These are phyloP conservation scores for Chionodraco myersi DNA, from an alignment of 2,113 vertebrate genomes.

Conservation along the genomic window DNA sequence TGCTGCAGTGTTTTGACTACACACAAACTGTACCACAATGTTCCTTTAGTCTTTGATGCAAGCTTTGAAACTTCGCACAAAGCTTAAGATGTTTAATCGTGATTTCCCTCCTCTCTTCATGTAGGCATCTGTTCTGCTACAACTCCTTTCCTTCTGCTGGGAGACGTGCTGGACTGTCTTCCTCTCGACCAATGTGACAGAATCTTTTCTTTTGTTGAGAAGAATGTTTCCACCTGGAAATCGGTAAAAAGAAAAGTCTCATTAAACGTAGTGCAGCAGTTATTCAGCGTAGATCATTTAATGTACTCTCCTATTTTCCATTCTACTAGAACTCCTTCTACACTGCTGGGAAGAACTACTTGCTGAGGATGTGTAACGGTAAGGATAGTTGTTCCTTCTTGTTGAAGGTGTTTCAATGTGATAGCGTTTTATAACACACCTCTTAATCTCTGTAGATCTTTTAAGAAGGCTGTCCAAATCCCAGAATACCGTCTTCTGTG, in stretches of 20 bases:
- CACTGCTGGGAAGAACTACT: constrained; percentile 97
- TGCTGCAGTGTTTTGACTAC: not conserved
- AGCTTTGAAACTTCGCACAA: too few species aligned
- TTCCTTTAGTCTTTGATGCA: not conserved
- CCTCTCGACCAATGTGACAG: constrained; percentile 96
- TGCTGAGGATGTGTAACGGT: constrained; percentile 99
- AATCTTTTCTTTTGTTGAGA: constrained; percentile 98
- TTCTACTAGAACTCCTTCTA: constrained; percentile 93
- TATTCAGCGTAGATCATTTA: not conserved
- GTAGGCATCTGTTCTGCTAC: constrained; percentile 96
- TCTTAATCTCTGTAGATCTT: constrained; percentile 87
- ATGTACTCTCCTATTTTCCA: constrained; percentile 12
- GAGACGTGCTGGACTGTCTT: constrained; percentile 96
- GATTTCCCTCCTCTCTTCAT: not conserved
- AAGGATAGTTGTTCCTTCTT: constrained; percentile 63
- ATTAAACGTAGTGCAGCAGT: not conserved
- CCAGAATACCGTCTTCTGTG: constrained; percentile 99
- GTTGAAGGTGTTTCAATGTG: not conserved
- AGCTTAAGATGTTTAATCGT: not conserved
- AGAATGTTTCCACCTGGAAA: constrained; percentile 98
- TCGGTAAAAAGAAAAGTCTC: constrained; percentile 83
- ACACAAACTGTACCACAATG: not conserved
- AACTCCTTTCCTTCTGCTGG: constrained; percentile 94
- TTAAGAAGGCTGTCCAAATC: constrained; percentile 96
- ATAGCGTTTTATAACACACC: not conserved